A percentile compares a stretch with the other conserved stretches of the same genome.
Evolutionary conservation across 53 echinoderm and acorn worm genomes (phyloP).

Genomic region (Temnopleurus reevesii): DNA sequence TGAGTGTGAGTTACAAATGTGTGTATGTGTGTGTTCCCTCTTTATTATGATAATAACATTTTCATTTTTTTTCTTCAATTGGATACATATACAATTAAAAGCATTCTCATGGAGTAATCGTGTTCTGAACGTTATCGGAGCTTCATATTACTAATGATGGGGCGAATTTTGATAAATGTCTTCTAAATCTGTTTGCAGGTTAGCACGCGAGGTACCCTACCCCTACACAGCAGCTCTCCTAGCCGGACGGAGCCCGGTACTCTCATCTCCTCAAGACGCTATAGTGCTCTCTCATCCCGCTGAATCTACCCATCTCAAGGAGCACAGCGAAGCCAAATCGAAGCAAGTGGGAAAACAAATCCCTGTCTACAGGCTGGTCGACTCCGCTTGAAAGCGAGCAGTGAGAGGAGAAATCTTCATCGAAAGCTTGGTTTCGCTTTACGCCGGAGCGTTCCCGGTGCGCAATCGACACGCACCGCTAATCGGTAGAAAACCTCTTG

Average conservation of each 20-base stretch:
- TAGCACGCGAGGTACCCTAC: not conserved
- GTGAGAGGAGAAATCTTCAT: not conserved
- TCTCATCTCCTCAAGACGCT: constrained; percentile 17
- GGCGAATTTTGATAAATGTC: no score
- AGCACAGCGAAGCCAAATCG: not conserved
- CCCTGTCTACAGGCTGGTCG: not conserved
- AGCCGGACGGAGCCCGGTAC: constrained; percentile 24
- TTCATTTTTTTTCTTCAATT: no score
- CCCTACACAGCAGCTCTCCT: not conserved
- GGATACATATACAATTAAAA: no score
- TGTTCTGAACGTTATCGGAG: no score
- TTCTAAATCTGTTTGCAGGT: no score
- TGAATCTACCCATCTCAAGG: not conserved
- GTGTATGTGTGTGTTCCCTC: no score
- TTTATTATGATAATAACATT: no score
- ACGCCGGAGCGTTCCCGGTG: constrained; percentile 58
- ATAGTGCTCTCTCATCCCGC: constrained; percentile 3
- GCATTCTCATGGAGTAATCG: no score
- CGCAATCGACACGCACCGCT: constrained; percentile 55
- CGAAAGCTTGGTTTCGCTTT: constrained; percentile 37
- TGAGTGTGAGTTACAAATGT: no score
- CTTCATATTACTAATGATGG: no score
- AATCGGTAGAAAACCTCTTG: constrained; percentile 39
- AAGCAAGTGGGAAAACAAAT: not conserved
- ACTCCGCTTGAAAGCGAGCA: constrained; percentile 6